Evolutionary conservation across 2,888 invertebrate species (phyloP), one percentile per base, ranked within the genome.

Genomic region (Agrotis exclamationis): DNA sequence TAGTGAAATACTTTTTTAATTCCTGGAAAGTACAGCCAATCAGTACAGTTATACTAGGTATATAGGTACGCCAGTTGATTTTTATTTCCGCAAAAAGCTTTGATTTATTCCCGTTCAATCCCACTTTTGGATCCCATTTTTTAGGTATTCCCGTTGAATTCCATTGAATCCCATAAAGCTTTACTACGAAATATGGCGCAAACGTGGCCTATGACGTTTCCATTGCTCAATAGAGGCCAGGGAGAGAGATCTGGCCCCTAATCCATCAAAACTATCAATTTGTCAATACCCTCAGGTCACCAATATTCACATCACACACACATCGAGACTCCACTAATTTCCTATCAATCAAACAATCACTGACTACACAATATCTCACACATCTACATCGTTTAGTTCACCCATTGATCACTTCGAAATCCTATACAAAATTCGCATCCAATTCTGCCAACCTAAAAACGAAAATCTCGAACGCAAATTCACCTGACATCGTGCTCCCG

Each of bases 401-500:
- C 16, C 18, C 57, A 79, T 75, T 73, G 74, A 75, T 75, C 74
- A 75, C 57, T 45, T 7, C 16, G 22, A 45, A 58, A 59, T 74
- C 45, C 78, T 58, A 79, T 63, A 58, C 73, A 75, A 73, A 75
- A 76, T 76, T 76, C 54, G 39, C 39, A 58, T 80, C 57, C 63
- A 77, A 79, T 80, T 62, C 53, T 33, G 67, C 72, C 67, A 79
- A 78, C 67, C 73, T 72, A 63, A 72, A 81, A 79, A 67, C 56
- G 60, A 79, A 66, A 82, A 72, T 47, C 56, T 50, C 63, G 72
- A n/a, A 63, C 56, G 63, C 70, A 62, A 63, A 79, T 73, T 81
- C 71, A 79, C 79, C 79, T 79, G 79, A 79, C 79, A 64, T 67
- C 79, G 67, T 56, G 79, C 54, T 60, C 47, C 77, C 54, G 73